Base-by-base conservation (phyloP, 1,140 invertebrate genomes). In the Mizuhopecten yessoensis region DNA sequence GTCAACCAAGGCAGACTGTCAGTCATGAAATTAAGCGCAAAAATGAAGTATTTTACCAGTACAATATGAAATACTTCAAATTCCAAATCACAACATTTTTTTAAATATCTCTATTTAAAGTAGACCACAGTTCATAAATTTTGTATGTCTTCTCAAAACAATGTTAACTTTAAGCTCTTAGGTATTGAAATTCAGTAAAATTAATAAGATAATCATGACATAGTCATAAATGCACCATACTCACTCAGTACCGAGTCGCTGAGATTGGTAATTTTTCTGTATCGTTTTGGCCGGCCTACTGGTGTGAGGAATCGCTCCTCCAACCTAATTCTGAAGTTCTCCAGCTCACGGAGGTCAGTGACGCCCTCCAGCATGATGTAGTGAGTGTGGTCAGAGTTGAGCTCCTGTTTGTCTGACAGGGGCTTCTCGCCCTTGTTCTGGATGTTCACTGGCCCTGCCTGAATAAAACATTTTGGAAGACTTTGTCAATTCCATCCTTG, bases 301-400 rank as follows among this genome's bases (percentile, higher is more conserved):
- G 94, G 92, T 20, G 88, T 86, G 11, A 90, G 49, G 13, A 94
- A 91, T n/a, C 93, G 88, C 7, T 92, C 57, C 57, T 94, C 93
- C 29, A 94, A 20, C 33, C 87, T 86, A 23, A 92, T 90, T 17
- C 93, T 42, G 49, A 91, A 90, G 34, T 90, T 92, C 20, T 89
- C 42, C n/a, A 91, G 34, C 15, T 92, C 92, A 29, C 92, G 90
- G 7, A 45, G 7, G 57, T 92, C 92, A 33, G 87, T 89, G 17
- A 87, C 42, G 29, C 94, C 92, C 23, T 95, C 93, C 34, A 94
- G 45, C n/a, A 96, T 75, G n/a, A 96, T 93, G 88, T 94, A 95
- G 90, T 95, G 94, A 23, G 94, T 95, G 87, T 95, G 95, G 88
- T 95, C 90, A 29, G 94, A 92, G 91, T 96, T 95, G 86, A 96